Evolutionary conservation across 1,140 invertebrate species (phyloP).

Genomic region (Aethina tumida): DNA sequence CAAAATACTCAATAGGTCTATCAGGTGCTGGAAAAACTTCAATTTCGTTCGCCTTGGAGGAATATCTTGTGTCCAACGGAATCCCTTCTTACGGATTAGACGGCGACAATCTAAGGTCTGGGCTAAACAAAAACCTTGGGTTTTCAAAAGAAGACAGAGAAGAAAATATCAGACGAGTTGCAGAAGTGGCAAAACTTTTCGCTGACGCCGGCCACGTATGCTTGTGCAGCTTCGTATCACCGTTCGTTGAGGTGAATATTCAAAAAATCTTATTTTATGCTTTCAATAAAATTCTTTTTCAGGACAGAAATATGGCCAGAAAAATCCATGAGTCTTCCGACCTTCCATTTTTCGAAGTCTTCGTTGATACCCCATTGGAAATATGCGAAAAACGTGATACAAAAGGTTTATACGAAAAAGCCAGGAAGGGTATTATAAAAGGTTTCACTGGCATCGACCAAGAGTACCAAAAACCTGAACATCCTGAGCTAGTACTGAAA

Average conservation of each 20-base stretch:
- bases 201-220: slow-evolving; percentile 94
- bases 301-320: slow-evolving; percentile 81
- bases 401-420: slow-evolving; percentile 97
- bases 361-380: slow-evolving; percentile 88
- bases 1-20: too few species aligned
- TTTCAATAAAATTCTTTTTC: too few species aligned
- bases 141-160: slow-evolving; percentile 91
- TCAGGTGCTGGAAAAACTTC: slow-evolving; percentile 98
- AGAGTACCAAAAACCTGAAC: slow-evolving; percentile 79
- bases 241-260: slow-evolving; percentile 85
- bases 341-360: slow-evolving; percentile 91
- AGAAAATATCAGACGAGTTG: slow-evolving; percentile 94
- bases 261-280: too few species aligned
- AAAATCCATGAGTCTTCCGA: slow-evolving; percentile 77
- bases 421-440: slow-evolving; percentile 86
- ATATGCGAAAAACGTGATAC: slow-evolving; percentile 93
- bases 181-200: slow-evolving; percentile 95
- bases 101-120: slow-evolving; percentile 94
- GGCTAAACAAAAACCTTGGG: slow-evolving; percentile 91
- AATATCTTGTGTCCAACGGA: slow-evolving; percentile 73
- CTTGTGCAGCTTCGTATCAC: slow-evolving; percentile 95
- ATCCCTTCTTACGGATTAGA: slow-evolving; percentile 93
- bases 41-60: slow-evolving; percentile 93
- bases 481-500: slow-evolving; percentile 79
- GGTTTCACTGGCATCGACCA: slow-evolving; percentile 97